phyloP scores from a whole-genome alignment of 2,113 vertebrate species.

The Toxostoma redivivum region DNA sequence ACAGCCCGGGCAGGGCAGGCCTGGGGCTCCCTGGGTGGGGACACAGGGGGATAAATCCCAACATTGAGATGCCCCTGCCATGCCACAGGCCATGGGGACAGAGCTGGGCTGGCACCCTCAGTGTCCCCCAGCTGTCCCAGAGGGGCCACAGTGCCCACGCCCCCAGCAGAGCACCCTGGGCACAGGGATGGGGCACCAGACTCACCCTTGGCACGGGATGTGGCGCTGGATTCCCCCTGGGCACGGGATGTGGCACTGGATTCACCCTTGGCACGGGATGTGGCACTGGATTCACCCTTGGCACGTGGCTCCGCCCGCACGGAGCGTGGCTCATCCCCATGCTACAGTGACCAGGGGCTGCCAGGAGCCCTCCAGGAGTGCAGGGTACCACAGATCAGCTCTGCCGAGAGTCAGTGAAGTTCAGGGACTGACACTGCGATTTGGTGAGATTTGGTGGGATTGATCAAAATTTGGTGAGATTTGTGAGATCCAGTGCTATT shows the following conservation, averaged over 20 bases:
- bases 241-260: fast-evolving
- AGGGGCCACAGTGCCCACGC: fast-evolving
- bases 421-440: not conserved
- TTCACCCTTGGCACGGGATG: fast-evolving
- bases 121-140: not conserved
- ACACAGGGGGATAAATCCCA: not conserved
- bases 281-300: fast-evolving
- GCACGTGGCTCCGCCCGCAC: too few relatives aligned
- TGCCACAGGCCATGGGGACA: fast-evolving
- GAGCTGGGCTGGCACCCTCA: not conserved
- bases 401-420: not conserved
- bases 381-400: fast-evolving
- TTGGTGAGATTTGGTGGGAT: too few relatives aligned
- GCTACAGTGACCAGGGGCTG: fast-evolving
- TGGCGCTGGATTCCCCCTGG: fast-evolving
- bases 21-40: not conserved
- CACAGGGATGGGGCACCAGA: fast-evolving
- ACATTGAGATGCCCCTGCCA: fast-evolving
- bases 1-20: not conserved
- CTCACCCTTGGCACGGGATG: fast-evolving
- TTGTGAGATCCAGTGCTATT: too few relatives aligned
- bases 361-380: fast-evolving
- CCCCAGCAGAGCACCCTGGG: fast-evolving
- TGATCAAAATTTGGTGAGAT: not conserved
- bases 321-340: not conserved